These are phyloP conservation scores for Heliconius erato DNA, from an alignment of 2,888 invertebrate species.

Conservation along the genomic window DNA sequence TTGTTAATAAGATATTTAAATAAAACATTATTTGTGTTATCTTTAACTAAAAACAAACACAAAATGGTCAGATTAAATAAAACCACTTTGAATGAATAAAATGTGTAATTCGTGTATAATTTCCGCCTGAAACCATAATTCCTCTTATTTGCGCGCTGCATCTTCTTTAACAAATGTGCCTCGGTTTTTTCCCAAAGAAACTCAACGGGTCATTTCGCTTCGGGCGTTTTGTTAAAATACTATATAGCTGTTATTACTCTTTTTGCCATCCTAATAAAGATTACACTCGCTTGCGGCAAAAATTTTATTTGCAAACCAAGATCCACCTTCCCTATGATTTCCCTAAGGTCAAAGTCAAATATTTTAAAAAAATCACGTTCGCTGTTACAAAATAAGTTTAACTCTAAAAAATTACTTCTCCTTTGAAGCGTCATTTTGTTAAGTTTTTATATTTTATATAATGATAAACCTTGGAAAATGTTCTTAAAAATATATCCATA, in stretches of 20 bases:
- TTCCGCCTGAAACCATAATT: slow-evolving; percentile 39
- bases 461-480: neutral
- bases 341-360: slow-evolving; percentile 75
- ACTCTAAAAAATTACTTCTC: slow-evolving; percentile 41
- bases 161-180: slow-evolving; percentile 54
- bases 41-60: neutral
- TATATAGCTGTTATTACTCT: slow-evolving; percentile 49
- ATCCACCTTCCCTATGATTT: slow-evolving; percentile 77
- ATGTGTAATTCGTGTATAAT: slow-evolving; percentile 30
- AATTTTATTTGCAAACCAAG: slow-evolving; percentile 57
- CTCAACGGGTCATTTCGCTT: slow-evolving; percentile 62
- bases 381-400: slow-evolving; percentile 47
- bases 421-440: slow-evolving; percentile 31
- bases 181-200: slow-evolving; percentile 54
- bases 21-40: slow-evolving; percentile 4
- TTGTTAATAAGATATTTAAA: neutral
- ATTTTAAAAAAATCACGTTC: slow-evolving; percentile 77
- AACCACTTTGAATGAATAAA: slow-evolving; percentile 19
- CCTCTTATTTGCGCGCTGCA: slow-evolving; percentile 49
- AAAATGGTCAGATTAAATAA: neutral
- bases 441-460: slow-evolving; percentile 30
- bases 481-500: too few relatives aligned
- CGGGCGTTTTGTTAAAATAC: slow-evolving; percentile 47
- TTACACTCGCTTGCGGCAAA: slow-evolving; percentile 61
- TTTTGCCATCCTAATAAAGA: slow-evolving; percentile 59